phyloP scores from a whole-genome alignment of 1,140 invertebrate genomes.

The Rhynchophorus ferrugineus region DNA sequence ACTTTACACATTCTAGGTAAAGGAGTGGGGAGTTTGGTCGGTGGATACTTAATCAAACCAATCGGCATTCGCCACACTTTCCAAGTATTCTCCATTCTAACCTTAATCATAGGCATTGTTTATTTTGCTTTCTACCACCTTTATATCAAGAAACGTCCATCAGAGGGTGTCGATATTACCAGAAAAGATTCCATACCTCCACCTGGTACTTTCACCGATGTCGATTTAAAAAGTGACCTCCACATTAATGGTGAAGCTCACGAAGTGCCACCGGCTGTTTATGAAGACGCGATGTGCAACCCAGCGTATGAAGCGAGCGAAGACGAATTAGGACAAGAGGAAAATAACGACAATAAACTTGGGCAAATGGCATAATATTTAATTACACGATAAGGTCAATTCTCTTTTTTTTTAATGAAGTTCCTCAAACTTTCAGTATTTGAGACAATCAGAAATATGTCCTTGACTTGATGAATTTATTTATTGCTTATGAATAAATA shows the following conservation, averaged over 20 bases:
- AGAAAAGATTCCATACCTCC: conserved; percentile 25
- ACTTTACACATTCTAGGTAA: conserved; percentile 51
- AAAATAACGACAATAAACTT: conserved; percentile 16
- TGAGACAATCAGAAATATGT: too few species aligned
- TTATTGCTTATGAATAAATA: too few species aligned
- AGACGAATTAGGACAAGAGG: conserved; percentile 25
- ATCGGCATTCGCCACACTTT: conserved; percentile 67
- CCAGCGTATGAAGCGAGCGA: conserved; percentile 34
- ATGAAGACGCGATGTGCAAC: conserved; percentile 34
- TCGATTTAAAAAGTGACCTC: conserved; percentile 19
- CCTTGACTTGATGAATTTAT: too few species aligned
- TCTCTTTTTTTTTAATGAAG: too few species aligned
- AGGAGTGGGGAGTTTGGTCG: conserved; percentile 67
- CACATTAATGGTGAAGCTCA: conserved; percentile 15
- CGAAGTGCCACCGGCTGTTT: conserved; percentile 25
- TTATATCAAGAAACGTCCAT: conserved; percentile 49
- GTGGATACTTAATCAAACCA: conserved; percentile 67
- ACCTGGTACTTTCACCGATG: conserved; percentile 19
- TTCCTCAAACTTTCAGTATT: too few species aligned
- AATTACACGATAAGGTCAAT: too few species aligned
- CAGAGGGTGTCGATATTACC: conserved; percentile 26
- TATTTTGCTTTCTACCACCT: conserved; percentile 64
- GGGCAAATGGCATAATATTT: conserved; percentile 5
- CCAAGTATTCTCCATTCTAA: conserved; percentile 58
- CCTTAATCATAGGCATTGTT: conserved; percentile 55